Percentiles rank a stretch among this genome's conserved stretches.
These are phyloP conservation scores for Steromphala cineraria DNA, from an alignment of 2,888 invertebrate genomes.

Conservation along the genomic window DNA sequence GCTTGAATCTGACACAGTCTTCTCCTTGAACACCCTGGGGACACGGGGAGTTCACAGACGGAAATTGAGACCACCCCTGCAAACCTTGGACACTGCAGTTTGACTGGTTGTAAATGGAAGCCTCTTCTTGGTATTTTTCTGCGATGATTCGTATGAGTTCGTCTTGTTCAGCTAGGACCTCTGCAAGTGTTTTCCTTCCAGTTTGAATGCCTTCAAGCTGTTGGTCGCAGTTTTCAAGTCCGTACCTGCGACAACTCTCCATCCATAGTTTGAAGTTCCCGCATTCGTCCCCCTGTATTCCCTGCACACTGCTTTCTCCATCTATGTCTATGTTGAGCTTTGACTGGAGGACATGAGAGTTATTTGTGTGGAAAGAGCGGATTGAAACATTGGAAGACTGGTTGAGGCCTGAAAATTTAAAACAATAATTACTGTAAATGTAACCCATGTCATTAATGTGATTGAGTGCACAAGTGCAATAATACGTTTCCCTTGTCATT, in stretches of 20 bases:
- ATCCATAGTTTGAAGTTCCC: constrained; percentile 64
- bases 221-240: constrained; percentile 60
- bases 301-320: constrained; percentile 55
- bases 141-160: constrained; percentile 57
- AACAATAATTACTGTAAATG: not conserved
- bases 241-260: constrained; percentile 64
- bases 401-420: not conserved
- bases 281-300: constrained; percentile 68
- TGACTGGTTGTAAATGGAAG: not conserved
- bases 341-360: not conserved
- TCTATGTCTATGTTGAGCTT: not conserved
- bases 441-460: too few species aligned
- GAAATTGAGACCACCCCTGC: not conserved
- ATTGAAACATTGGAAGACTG: too few species aligned
- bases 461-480: too few species aligned
- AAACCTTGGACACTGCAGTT: not conserved
- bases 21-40: constrained; percentile 72
- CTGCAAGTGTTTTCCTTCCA: constrained; percentile 61
- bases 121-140: constrained; percentile 28
- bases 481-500: too few species aligned
- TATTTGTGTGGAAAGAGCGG: not conserved
- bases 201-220: constrained; percentile 57
- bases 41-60: constrained; percentile 43
- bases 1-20: constrained; percentile 63
- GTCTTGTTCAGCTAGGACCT: constrained; percentile 69